These are phyloP conservation scores for Gortyna flavago DNA, from an alignment of 2,888 invertebrate genomes.

Conservation along the genomic window DNA sequence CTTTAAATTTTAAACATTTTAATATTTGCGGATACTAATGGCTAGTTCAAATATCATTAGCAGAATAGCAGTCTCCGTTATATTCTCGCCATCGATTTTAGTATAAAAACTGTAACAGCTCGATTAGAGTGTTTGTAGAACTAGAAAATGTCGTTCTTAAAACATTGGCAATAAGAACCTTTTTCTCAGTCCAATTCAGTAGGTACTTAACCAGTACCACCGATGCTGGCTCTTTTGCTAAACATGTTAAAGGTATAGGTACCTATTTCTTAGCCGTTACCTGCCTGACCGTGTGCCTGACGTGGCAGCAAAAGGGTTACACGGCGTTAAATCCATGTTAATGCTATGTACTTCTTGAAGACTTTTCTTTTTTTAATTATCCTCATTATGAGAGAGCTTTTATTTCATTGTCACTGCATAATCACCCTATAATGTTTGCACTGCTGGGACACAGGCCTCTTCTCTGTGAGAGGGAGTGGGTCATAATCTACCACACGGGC, in stretches of 20 bases:
- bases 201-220: neutral
- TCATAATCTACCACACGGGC: neutral
- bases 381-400: neutral
- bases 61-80: neutral
- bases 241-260: no score
- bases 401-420: neutral
- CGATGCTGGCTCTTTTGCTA: no score
- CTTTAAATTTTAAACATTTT: conserved; percentile 35
- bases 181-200: neutral
- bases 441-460: neutral
- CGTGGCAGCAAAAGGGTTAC: no score
- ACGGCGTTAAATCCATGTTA: neutral
- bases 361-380: neutral
- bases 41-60: neutral
- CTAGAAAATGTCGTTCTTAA: no score
- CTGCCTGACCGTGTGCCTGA: no score
- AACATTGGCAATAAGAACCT: neutral
- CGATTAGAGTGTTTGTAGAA: neutral
- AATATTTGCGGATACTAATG: conserved; percentile 10
- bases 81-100: neutral
- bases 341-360: neutral
- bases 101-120: neutral
- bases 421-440: neutral
- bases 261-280: no score
- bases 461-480: neutral